Percentiles rank a stretch among this genome's conserved stretches.
phyloP scores from a whole-genome alignment of 2,113 vertebrate genomes.

The Chaetodon trifascialis region DNA sequence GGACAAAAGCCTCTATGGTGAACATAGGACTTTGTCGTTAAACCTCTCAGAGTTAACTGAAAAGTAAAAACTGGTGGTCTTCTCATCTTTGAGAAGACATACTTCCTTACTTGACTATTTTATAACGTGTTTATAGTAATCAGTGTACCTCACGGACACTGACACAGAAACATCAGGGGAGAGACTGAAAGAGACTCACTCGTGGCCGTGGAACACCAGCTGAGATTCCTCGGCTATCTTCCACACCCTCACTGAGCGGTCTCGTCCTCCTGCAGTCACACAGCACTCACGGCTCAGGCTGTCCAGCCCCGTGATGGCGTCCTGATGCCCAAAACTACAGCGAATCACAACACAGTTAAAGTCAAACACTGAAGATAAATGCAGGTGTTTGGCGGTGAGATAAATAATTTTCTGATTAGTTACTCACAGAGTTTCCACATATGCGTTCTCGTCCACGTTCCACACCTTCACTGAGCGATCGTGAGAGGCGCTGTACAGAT shows the following conservation, averaged over 20 bases:
- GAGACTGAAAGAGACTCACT: conserved; percentile 83
- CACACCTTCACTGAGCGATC: conserved; percentile 97
- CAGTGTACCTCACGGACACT: no score
- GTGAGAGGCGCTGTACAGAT: conserved; percentile 94
- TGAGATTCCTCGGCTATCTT: conserved; percentile 97
- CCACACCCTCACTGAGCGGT: conserved; percentile 93
- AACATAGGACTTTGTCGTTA: neutral
- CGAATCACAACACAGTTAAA: neutral
- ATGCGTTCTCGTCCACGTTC: conserved; percentile 95
- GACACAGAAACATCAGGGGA: neutral
- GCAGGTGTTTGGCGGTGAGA: accelerated
- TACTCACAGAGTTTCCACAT: conserved; percentile 96
- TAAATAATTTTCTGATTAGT: neutral
- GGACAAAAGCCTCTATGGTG: neutral
- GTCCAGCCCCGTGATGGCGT: conserved; percentile 91
- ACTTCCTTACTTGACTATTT: neutral
- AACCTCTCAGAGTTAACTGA: neutral
- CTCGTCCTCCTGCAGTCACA: conserved; percentile 93
- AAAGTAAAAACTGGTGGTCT: neutral
- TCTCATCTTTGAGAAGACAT: neutral
- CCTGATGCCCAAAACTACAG: conserved; percentile 94
- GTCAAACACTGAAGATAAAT: neutral
- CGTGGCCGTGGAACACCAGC: conserved; percentile 94
- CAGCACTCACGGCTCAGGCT: conserved; percentile 94
- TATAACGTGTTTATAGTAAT: neutral